These are phyloP conservation scores for Lasioglossum pauxillum DNA, from an alignment of 2,888 invertebrate genomes.

Conservation along the genomic window DNA sequence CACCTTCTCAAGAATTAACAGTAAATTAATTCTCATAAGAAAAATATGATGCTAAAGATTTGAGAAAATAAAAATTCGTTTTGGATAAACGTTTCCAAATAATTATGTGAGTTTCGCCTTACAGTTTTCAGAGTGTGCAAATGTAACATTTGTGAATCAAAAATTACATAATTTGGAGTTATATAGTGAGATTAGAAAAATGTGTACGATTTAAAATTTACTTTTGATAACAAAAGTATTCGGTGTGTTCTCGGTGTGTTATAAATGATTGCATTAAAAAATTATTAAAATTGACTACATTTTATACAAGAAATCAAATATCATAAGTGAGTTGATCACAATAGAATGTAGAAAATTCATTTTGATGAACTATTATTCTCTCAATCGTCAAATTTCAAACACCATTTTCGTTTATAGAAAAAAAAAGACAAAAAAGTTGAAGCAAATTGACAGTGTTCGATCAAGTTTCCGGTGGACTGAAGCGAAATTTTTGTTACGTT, in stretches of 20 bases:
- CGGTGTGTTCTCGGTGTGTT: too few relatives aligned
- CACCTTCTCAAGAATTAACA: background rate
- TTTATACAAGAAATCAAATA: background rate
- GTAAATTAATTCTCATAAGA: background rate
- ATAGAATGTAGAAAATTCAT: background rate
- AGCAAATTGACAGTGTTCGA: background rate
- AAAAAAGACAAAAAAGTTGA: background rate
- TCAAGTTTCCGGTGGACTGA: background rate
- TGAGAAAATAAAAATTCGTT: background rate
- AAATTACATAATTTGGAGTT: background rate
- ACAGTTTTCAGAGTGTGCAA: background rate
- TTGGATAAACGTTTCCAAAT: background rate
- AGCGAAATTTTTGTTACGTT: constrained; percentile 23
- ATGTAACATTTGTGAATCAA: background rate
- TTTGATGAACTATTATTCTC: background rate
- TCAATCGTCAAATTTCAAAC: background rate
- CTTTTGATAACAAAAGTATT: background rate
- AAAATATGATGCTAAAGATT: background rate
- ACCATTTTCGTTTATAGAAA: too few relatives aligned
- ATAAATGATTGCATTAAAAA: too few relatives aligned
- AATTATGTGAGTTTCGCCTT: background rate
- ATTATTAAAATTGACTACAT: background rate
- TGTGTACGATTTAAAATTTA: background rate
- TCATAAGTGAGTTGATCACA: background rate
- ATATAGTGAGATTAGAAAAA: background rate